A percentile compares a stretch with the other conserved stretches of the same genome.
These are phyloP conservation scores for Myioborus melanocephalus DNA, from an alignment of 2,797 vertebrate species.

Conservation along the genomic window DNA sequence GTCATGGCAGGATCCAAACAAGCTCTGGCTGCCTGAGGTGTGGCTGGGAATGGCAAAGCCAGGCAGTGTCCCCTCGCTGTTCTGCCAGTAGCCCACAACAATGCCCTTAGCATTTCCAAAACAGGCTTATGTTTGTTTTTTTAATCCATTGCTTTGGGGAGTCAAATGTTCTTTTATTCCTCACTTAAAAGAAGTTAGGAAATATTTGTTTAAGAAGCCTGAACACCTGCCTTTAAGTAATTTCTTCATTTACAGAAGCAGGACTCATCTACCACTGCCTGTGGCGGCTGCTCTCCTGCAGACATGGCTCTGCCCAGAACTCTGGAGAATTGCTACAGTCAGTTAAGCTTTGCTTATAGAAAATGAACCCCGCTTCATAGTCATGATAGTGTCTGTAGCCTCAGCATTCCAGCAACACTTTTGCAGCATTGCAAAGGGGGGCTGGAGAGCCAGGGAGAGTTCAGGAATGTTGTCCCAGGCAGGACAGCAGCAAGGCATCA, in stretches of 20 bases:
- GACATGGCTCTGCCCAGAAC: neutral
- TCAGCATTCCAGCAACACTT: neutral
- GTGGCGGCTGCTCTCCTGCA: neutral
- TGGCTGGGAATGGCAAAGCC: neutral
- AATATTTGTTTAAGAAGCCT: constrained; percentile 32
- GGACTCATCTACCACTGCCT: neutral
- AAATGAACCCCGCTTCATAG: neutral
- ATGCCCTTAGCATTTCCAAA: neutral
- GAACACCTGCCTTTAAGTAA: neutral
- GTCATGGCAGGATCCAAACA: neutral
- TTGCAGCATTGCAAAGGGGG: neutral
- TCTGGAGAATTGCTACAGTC: rapidly evolving
- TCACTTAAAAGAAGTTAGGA: neutral
- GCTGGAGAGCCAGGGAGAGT: neutral
- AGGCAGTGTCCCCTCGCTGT: neutral
- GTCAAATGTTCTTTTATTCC: neutral
- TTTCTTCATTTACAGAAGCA: neutral
- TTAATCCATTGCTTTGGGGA: neutral
- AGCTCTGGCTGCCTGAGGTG: neutral
- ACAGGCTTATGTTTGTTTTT: neutral
- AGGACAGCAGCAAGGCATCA: neutral
- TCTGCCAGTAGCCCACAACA: neutral
- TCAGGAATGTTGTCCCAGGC: neutral
- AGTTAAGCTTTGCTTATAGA: neutral
- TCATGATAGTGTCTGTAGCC: neutral